phyloP scores from a whole-genome alignment of 2,888 invertebrate species.

The Trissonchulus latispiculum region DNA sequence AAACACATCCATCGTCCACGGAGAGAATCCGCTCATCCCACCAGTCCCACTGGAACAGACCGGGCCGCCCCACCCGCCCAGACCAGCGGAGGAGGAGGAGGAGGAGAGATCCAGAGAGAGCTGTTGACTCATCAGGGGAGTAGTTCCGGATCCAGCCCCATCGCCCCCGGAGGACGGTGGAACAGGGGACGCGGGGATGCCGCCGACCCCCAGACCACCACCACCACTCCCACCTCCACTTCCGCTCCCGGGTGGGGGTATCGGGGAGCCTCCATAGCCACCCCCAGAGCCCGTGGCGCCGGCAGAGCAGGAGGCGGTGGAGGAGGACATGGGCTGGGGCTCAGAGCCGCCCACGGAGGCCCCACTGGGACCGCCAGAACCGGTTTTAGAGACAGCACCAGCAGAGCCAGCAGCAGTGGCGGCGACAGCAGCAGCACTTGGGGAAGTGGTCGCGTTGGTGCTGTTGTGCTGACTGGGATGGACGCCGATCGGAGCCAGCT shows the following conservation, averaged over 20 bases:
- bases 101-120: too few relatives aligned
- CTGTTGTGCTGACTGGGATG: background rate
- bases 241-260: too few relatives aligned
- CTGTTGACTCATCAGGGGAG: slow-evolving; percentile 6
- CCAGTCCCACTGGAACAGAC: too few relatives aligned
- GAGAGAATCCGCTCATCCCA: background rate
- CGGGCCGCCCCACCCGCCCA: background rate
- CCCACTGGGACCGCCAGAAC: too few relatives aligned
- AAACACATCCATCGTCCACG: slow-evolving; percentile 22
- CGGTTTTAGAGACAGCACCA: background rate
- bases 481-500: slow-evolving; percentile 13
- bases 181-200: slow-evolving; percentile 21
- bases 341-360: too few relatives aligned
- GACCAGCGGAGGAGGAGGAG: slow-evolving; percentile 12
- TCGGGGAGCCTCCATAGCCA: background rate
- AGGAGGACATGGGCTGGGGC: background rate
- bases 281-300: background rate
- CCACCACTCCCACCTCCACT: too few relatives aligned
- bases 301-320: background rate
- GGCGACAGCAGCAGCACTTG: background rate
- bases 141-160: background rate
- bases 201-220: background rate
- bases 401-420: background rate
- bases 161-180: background rate
- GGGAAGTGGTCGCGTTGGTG: background rate